Evolutionary conservation across 30 jellyfish, hydroid and myxozoan species (phyloP).

Genomic region (Aurelia sp.): DNA sequence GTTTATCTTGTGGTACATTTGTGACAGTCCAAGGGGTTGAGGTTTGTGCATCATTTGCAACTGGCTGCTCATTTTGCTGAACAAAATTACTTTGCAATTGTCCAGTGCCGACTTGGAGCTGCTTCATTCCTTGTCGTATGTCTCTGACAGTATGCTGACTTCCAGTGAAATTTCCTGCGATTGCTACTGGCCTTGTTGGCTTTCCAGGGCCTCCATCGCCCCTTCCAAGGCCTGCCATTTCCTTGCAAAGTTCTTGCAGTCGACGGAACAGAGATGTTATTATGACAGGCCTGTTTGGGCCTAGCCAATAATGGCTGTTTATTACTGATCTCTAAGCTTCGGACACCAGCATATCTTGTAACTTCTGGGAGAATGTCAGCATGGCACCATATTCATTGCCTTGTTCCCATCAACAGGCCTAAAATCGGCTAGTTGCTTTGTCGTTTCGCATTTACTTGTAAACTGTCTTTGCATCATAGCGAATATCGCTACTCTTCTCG

Average conservation of each 20-base stretch:
- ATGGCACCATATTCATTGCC: not conserved
- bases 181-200: slow-evolving; percentile 43
- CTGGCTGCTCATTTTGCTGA: slow-evolving; percentile 5
- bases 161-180: slow-evolving; percentile 20
- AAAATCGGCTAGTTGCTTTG: not conserved
- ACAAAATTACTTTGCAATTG: not conserved
- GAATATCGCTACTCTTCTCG: slow-evolving; percentile 7
- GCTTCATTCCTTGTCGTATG: slow-evolving; percentile 62
- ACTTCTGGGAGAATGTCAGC: not conserved
- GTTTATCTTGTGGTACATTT: slow-evolving; percentile 47
- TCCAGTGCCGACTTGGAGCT: slow-evolving; percentile 54
- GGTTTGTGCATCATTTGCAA: slow-evolving; percentile 1
- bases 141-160: slow-evolving; percentile 44
- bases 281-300: not conserved
- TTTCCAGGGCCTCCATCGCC: slow-evolving; percentile 46
- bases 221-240: slow-evolving; percentile 61
- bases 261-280: not conserved
- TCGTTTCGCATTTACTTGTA: not conserved
- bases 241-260: not conserved
- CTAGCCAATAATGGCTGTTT: slow-evolving; percentile 2
- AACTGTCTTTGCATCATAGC: not conserved
- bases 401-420: not conserved
- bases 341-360: not conserved
- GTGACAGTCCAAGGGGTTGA: slow-evolving; percentile 65
- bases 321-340: not conserved